Evolutionary conservation across 2,888 invertebrate genomes (phyloP).

Genomic region (Frankliniella intonsa): DNA sequence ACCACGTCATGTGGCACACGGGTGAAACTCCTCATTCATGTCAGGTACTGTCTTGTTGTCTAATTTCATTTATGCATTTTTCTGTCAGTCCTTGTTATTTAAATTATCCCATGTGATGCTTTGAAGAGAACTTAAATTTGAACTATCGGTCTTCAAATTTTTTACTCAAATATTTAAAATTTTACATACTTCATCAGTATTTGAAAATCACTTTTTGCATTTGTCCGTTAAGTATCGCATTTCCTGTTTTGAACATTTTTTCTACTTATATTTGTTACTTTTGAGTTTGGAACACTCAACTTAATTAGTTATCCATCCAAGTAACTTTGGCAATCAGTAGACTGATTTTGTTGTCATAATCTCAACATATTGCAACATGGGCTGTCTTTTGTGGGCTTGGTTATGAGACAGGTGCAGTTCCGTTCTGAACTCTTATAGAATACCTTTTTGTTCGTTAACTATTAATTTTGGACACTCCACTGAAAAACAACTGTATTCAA

Average conservation of each 20-base stretch:
- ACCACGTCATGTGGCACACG: slow-evolving; percentile 76
- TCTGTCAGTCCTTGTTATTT: not conserved
- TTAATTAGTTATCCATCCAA: no score
- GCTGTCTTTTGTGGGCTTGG: slow-evolving; percentile 15
- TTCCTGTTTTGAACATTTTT: not conserved
- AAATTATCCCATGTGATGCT: not conserved
- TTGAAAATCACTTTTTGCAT: not conserved
- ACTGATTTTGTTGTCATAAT: no score
- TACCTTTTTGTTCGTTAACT: no score
- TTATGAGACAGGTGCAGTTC: not conserved
- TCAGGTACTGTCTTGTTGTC: slow-evolving; percentile 32
- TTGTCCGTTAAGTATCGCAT: no score
- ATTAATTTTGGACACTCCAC: no score
- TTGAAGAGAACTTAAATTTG: not conserved
- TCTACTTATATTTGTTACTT: not conserved
- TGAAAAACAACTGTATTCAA: no score
- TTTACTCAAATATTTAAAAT: not conserved
- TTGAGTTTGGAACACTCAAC: not conserved
- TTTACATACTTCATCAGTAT: not conserved
- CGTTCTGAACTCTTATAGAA: not conserved
- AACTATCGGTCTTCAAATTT: not conserved
- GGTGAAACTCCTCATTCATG: slow-evolving; percentile 42
- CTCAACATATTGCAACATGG: not conserved
- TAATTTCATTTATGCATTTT: not conserved
- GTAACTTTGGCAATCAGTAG: no score